These are phyloP conservation scores for Bembecia ichneumoniformis DNA, from an alignment of 2,888 invertebrate species.

Conservation along the genomic window DNA sequence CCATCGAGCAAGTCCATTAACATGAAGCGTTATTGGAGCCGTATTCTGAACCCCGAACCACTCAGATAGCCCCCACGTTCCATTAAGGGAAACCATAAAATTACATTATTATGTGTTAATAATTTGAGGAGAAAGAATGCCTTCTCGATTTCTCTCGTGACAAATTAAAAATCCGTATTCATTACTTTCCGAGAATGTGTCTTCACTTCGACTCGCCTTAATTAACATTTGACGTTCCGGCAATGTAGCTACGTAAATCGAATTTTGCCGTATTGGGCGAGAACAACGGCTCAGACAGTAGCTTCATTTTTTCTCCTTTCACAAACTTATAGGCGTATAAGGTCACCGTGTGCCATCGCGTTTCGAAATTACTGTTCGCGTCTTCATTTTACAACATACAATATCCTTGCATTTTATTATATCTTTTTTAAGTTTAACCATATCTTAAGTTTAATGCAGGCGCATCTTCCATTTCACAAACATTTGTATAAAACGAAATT, in stretches of 20 bases:
- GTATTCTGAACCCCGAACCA: constrained; percentile 47
- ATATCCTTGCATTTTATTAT: constrained; percentile 16
- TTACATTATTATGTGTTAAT: constrained; percentile 72
- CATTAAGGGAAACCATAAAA: constrained; percentile 70
- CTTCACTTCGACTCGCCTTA: constrained; percentile 12
- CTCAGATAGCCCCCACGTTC: constrained; percentile 56
- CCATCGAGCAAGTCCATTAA: constrained; percentile 51
- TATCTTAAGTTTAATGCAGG: not conserved
- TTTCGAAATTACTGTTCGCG: constrained; percentile 27
- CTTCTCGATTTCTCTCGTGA: constrained; percentile 31
- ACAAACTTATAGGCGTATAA: constrained; percentile 11
- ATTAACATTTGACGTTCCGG: constrained; percentile 26
- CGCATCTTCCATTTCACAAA: constrained; percentile 9
- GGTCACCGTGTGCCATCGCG: constrained; percentile 26
- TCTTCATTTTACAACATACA: constrained; percentile 23
- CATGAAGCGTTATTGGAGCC: constrained; percentile 55
- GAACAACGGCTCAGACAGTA: constrained; percentile 31
- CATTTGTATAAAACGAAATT: constrained; percentile 25
- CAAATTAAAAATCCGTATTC: constrained; percentile 50
- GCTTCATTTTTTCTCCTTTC: constrained; percentile 27
- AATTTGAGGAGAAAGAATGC: constrained; percentile 56
- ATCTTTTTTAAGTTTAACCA: not conserved
- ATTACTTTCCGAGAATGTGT: constrained; percentile 32
- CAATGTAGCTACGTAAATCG: constrained; percentile 26
- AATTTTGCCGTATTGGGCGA: constrained; percentile 35